phyloP scores from a whole-genome alignment of 1,140 invertebrate species.

The Zaprionus vittiger region DNA sequence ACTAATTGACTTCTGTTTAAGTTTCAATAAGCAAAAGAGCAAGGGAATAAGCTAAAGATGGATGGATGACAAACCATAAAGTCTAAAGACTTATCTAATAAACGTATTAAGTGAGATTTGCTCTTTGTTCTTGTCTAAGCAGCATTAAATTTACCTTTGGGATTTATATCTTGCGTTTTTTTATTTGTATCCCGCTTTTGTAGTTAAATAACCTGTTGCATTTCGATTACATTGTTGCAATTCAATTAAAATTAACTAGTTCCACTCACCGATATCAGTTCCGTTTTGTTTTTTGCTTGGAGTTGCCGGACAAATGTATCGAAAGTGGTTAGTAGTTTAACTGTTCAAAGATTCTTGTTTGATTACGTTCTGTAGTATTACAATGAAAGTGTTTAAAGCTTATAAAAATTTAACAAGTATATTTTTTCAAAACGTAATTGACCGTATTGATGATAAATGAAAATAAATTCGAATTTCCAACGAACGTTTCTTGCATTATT shows the following conservation, averaged over 20 bases:
- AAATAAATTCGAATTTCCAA: constrained; percentile 25
- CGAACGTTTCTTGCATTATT: not conserved
- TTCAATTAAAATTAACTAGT: not conserved
- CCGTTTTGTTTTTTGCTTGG: not conserved
- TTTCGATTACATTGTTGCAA: not conserved
- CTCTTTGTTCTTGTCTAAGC: constrained; percentile 11
- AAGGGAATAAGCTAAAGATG: constrained; percentile 16
- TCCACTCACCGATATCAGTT: not conserved
- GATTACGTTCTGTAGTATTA: not conserved
- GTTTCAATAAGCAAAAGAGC: constrained; percentile 6
- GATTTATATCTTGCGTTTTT: not conserved
- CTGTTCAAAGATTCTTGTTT: not conserved
- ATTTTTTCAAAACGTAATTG: not conserved
- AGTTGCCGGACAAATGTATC: constrained; percentile 5
- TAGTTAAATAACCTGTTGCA: not conserved
- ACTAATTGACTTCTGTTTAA: constrained; percentile 26
- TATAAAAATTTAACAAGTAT: not conserved
- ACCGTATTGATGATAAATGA: not conserved
- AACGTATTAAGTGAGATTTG: constrained; percentile 56
- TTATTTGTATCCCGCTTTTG: not conserved
- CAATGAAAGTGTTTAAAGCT: not conserved
- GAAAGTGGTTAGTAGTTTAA: not conserved
- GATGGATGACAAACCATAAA: not conserved
- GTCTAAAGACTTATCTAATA: constrained; percentile 60
- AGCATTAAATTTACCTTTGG: not conserved